Conservation (phyloP, 2,888 invertebrate genomes). For the Leucozona laternaria region DNA sequence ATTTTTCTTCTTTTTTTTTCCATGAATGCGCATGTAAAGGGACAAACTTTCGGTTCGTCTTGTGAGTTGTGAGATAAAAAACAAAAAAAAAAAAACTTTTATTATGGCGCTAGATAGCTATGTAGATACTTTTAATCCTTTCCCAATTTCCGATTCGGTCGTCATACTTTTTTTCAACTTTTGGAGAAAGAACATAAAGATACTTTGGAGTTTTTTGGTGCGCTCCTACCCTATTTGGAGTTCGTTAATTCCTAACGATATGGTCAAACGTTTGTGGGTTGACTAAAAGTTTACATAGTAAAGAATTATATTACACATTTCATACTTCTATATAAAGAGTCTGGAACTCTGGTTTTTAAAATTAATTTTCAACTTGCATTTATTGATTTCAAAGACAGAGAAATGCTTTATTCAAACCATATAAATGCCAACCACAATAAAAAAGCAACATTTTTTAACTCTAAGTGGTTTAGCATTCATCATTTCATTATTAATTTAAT, state of each 20-base stretch:
- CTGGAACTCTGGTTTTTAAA: not conserved
- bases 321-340: not conserved
- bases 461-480: not conserved
- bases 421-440: slow-evolving; percentile 2
- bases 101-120: slow-evolving; percentile 38
- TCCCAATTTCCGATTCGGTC: slow-evolving; percentile 57
- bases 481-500: not conserved
- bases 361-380: not conserved
- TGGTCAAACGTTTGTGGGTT: not conserved
- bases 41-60: slow-evolving; percentile 48
- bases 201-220: slow-evolving; percentile 7
- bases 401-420: not conserved
- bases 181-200: slow-evolving; percentile 6
- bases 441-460: not conserved
- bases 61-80: slow-evolving; percentile 1
- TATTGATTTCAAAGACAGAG: not conserved
- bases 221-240: not conserved
- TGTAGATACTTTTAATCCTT: slow-evolving; percentile 65
- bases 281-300: not conserved
- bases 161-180: not conserved
- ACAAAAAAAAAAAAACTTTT: slow-evolving; percentile 32
- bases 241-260: not conserved
- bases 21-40: slow-evolving; percentile 42
- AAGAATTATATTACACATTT: too few species aligned
- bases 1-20: slow-evolving; percentile 79